Evolutionary conservation across 2,113 vertebrate species (phyloP).

Genomic region (Zosterops pallidus): DNA sequence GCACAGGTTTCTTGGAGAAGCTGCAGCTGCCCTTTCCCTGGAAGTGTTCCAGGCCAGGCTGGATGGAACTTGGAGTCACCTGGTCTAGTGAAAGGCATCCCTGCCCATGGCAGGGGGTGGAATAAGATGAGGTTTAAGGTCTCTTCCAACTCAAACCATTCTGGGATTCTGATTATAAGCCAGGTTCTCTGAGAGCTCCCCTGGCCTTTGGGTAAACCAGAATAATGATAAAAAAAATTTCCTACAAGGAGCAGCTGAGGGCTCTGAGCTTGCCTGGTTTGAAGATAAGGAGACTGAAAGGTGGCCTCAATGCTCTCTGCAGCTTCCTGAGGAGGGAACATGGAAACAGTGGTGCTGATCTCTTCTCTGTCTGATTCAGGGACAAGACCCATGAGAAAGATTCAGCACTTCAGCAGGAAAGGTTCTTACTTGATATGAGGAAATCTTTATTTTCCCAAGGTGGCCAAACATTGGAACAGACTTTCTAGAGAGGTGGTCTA

Average conservation of each 20-base stretch:
- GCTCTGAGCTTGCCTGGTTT: not conserved
- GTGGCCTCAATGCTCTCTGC: not conserved
- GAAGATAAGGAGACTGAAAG: not conserved
- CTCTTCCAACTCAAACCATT: not conserved
- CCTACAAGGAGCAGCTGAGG: not conserved
- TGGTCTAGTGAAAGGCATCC: not conserved
- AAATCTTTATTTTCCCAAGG: not conserved
- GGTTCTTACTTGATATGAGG: not conserved
- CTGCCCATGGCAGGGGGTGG: not conserved
- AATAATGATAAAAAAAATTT: not conserved
- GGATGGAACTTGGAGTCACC: not conserved
- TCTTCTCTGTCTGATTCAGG: not conserved
- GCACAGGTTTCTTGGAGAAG: not conserved
- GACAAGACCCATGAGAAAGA: not conserved
- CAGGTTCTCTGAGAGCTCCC: not conserved
- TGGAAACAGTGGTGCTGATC: not conserved
- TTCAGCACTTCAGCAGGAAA: not conserved
- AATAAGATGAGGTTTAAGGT: not conserved
- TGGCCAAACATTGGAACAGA: not conserved
- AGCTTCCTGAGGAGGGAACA: not conserved
- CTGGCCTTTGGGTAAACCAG: not conserved
- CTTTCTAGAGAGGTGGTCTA: not conserved
- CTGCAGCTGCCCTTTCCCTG: not conserved
- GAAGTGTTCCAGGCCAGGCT: not conserved
- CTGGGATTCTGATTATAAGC: not conserved